phyloP scores from a whole-genome alignment of 92 coral and sea anemone species.

The Pocillopora grandis region DNA sequence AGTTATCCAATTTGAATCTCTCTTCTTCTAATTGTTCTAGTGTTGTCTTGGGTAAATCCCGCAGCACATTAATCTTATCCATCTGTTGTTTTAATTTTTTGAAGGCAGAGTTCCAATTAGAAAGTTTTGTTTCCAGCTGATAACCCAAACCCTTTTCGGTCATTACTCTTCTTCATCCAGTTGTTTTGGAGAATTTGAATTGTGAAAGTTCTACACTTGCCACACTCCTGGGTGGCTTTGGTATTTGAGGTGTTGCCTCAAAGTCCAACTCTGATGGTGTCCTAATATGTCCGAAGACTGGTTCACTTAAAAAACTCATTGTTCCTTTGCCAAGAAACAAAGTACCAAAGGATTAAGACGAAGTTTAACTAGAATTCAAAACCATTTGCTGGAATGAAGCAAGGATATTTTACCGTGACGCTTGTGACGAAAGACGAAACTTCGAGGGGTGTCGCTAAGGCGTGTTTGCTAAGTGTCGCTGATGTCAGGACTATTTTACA shows the following conservation, averaged over 20 bases:
- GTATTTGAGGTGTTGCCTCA: background rate
- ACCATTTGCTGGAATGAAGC: slow-evolving; percentile 4
- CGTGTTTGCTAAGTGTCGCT: background rate
- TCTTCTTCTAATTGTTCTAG: slow-evolving; percentile 25
- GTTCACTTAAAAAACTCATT: background rate
- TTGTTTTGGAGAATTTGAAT: background rate
- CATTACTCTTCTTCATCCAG: slow-evolving; percentile 15
- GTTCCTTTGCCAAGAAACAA: background rate
- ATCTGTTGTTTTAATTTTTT: slow-evolving; percentile 31
- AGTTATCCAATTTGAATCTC: slow-evolving; percentile 27
- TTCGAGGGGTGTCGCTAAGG: too few relatives aligned
- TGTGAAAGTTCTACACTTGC: background rate
- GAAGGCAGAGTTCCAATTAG: slow-evolving; percentile 18
- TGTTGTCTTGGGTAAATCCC: slow-evolving; percentile 12
- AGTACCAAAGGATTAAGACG: background rate
- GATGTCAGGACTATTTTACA: slow-evolving; percentile 8
- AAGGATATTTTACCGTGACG: background rate
- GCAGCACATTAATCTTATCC: slow-evolving; percentile 1
- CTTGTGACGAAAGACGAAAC: background rate
- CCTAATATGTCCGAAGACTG: background rate
- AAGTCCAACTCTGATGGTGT: background rate
- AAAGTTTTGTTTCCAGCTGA: background rate
- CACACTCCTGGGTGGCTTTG: background rate
- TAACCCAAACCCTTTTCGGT: slow-evolving; percentile 36
- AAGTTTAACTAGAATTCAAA: background rate